Evolutionary conservation across 2,113 vertebrate genomes (phyloP), one percentile per base, ranked within the genome.

Genomic region (Clarias magur): DNA sequence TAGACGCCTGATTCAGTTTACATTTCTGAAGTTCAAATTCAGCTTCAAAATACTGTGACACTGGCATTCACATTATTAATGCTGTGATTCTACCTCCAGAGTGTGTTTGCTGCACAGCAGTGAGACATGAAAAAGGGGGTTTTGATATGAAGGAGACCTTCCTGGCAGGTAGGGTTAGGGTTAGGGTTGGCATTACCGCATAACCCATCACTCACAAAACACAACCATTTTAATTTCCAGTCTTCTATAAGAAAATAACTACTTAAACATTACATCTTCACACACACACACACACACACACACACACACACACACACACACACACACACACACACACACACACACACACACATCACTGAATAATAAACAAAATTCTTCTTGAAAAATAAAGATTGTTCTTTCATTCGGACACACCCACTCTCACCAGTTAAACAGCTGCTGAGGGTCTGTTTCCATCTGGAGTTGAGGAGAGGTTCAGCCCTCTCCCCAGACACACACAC

Each of bases 391-490:
- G 27, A 63, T 0, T 56, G 6, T 27, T 83, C 53, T n/a, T 15
- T 38, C 63, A 62, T 15, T 42, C 79, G 62, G 56, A 76, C n/a
- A 48, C 70, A 96, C 96, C 97, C 95, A 96, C 92, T 79, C 88
- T 89, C 89, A 89, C 92, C 93, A 96, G 96, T 96, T 96, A 93
- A 92, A 96, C 98, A 99, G 98, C 98, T 99, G 98, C 96, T 96
- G 94, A 91, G 91, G 91, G 90, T 91, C 93, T 89, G 91, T 88
- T 88, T 94, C 95, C 95, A 96, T 95, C 94, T 96, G 95, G 93
- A 93, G 95, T 93, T 94, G 94, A 76, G 93, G 95, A 89, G 94
- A 94, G 96, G 95, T 94, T 96, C 83, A 89, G 96, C 86, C 81
- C 84, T 82, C 54, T 68, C 80, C 72, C 80, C 81, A 59, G 54